Evolutionary conservation across 2,797 vertebrate genomes (phyloP), one percentile per base, ranked within the genome.

Genomic region (Gastrophryne carolinensis): DNA sequence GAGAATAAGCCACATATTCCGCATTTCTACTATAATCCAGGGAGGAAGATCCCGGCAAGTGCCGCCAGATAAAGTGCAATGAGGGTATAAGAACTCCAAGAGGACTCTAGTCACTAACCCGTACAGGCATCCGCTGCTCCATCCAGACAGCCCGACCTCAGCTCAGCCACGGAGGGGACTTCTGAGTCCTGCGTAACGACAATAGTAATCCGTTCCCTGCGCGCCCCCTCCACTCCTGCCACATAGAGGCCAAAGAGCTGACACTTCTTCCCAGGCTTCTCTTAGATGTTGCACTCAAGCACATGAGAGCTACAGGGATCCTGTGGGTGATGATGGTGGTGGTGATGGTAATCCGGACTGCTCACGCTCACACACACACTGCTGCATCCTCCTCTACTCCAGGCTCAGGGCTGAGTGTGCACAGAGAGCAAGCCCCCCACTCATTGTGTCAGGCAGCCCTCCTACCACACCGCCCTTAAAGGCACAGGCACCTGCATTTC

Each of bases 401-500:
- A 64, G 27, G 47, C 44, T 60, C 53, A 34, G 64, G 37, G 73
- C 66, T 52, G 30, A 61, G 41, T 54, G 61, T 54, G 73, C 30
- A 57, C 23, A 56, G 61, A 56, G 35, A 29, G 30, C n/a, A 10
- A 68, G 21, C 56, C 73, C 64, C 54, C 19, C 66, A 77, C 49
- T 44, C 67, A 72, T 78, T 78, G 75, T 77, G 68, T 72, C 75
- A 72, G 47, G 19, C 12, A 49, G 15, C 60, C 57, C 57, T 35
- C 67, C 74, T 61, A 54, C 73, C 41, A 52, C 75, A 44, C 27
- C 30, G 34, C n/a, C 65, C 27, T 78, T 78, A 78, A 78, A 78
- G 75, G 67, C 50, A 37, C 68, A 78, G 75, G 49, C 67, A 78
- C 75, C 75, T 57, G 68, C 66, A 77, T n/a, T 44, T 44, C 39